Base-by-base conservation (phyloP, 1,140 invertebrate genomes). In the Drosophila pallidifrons region DNA sequence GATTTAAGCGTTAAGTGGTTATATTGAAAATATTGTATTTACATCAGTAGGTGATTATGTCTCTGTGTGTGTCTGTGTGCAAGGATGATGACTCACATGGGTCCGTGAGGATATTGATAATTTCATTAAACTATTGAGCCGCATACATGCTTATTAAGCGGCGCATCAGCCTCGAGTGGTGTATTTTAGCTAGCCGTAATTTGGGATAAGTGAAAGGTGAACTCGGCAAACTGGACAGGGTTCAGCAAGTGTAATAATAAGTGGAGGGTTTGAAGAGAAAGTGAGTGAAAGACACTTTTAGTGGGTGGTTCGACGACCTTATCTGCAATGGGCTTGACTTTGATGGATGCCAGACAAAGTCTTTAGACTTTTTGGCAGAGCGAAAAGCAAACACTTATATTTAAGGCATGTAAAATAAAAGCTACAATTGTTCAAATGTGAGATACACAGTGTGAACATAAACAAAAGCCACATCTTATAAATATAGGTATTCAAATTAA, bases 11-110 rank as follows among this genome's bases (percentile, higher is more conserved):
- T 89, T 89, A 89, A 89, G 85, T 89, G 85, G 85, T 89, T 89
- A 89, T 89, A 89, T 89, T 89, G 85, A 89, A 89, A 89, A 89
- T 89, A 89, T 89, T 89, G 85, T 89, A 89, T 89, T 89, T 89
- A 89, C 85, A 89, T 89, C 85, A 89, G 85, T 89, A 90, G 85
- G 85, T 89, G 85, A 89, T 89, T 89, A 89, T 82, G 32, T 47
- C 10, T 69, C n/a, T 51, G 30, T 55, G 58, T 69, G 45, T 67
- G 54, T 55, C 45, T 69, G 45, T 67, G 55, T 67, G 54, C 52
- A 35, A 43, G 59, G 30, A 51, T 66, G 85, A 89, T 89, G 85
- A 89, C 71, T 89, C 85, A 89, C 86, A 76, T 63, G 25, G 41
- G 58, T 25, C n/a, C 55, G 46, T 38, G 11, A 66, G 78, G 69